These are phyloP conservation scores for Drosophila nebulosa DNA, from an alignment of 1,140 invertebrate species.

Conservation along the genomic window DNA sequence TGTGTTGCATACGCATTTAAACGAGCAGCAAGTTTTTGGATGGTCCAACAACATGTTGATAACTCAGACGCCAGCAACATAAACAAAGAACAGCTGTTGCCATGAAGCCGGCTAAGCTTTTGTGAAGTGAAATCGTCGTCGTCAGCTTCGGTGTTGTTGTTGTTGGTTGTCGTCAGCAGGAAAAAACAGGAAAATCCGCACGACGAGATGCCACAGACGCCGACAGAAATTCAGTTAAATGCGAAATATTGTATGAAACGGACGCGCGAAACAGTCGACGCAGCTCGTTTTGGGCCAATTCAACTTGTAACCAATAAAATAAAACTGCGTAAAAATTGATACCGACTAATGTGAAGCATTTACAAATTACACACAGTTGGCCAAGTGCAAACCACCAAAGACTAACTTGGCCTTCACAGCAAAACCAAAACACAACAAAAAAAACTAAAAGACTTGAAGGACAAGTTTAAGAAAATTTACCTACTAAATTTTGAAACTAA, in stretches of 20 bases:
- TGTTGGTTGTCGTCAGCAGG: conserved; percentile 28
- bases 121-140: conserved; percentile 64
- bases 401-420: neutral
- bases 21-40: conserved; percentile 9
- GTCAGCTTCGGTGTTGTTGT: conserved; percentile 28
- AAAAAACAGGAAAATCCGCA: conserved; percentile 77
- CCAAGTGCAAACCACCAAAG: neutral
- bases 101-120: conserved; percentile 68
- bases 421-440: neutral
- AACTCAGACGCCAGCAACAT: conserved; percentile 67
- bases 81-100: conserved; percentile 74
- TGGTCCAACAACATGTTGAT: conserved; percentile 22
- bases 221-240: conserved; percentile 70
- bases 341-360: conserved; percentile 17
- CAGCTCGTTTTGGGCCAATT: conserved; percentile 21
- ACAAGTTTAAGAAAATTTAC: neutral
- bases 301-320: conserved; percentile 3
- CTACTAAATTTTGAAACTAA: neutral
- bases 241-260: conserved; percentile 70
- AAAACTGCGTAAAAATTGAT: conserved; percentile 33
- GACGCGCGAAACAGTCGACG: conserved; percentile 60
- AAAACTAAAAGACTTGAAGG: neutral
- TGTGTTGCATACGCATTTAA: neutral
- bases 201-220: conserved; percentile 51
- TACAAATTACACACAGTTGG: neutral